Evolutionary conservation across 2,113 vertebrate genomes (phyloP), one percentile per base, ranked within the genome.

Genomic region (Scomber scombrus): DNA sequence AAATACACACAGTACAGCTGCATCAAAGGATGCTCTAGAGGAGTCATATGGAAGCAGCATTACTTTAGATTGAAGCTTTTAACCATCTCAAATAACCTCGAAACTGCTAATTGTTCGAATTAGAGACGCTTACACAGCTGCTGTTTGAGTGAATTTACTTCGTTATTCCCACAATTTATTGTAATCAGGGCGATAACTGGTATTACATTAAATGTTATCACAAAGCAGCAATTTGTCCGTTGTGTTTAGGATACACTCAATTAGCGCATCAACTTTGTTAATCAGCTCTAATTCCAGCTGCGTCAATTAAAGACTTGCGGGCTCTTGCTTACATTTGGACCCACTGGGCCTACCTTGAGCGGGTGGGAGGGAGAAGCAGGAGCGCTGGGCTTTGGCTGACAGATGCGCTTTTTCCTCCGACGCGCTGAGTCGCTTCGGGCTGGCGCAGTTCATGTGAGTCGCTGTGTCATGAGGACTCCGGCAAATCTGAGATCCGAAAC

Each of bases 381-480:
- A 62, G 5, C 93, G 89, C 49, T 84, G 77, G 12, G 79, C 51
- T 78, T 93, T 95, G 76, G 71, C 76, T 1, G 89, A 64, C 71
- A 77, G 82, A 62, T 92, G 91, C 74, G 75, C 74, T 21, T 91
- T 92, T 12, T 89, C 95, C 75, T 94, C 94, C 65, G 93, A 31
- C 63, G 74, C 74, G 19, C 49, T 11, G 62, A 81, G 71, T 76
- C 94, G 89, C 82, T 93, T 95, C 23, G 93, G 94, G 85, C 93
- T 70, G 73, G 86, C 80, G 80, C 93, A 93, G 26, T 85, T 93
- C 83, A 91, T 80, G 62, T 84, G 94, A 14, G 78, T 82, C 71
- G 91, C 80, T 80, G 84, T 81, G 45, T 93, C 93, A 52, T 92
- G 84, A 31, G 94, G 76, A 75, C 86, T 95, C 83, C 92, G 93